These are phyloP conservation scores for Peribatodes rhomboidaria DNA, from an alignment of 2,888 invertebrate genomes.

Conservation along the genomic window DNA sequence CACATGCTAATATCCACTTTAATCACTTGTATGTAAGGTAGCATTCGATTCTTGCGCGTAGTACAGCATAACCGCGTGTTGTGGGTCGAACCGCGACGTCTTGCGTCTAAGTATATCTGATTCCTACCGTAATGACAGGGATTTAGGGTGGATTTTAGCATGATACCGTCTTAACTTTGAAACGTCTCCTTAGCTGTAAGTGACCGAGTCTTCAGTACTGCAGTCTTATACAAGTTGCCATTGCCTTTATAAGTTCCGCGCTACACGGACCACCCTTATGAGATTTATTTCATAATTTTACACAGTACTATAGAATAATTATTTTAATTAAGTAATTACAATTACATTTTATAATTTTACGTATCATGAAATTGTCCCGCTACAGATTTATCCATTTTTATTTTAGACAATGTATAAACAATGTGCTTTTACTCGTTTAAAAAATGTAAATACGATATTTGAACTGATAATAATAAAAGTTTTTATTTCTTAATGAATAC, in stretches of 20 bases:
- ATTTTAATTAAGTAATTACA: conserved; percentile 48
- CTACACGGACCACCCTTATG: conserved; percentile 56
- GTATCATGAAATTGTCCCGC: conserved; percentile 68
- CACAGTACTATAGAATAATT: conserved; percentile 64
- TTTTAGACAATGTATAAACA: conserved; percentile 78
- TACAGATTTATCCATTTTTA: conserved; percentile 66
- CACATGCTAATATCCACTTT: background rate
- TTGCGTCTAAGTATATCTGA: background rate
- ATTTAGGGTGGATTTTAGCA: background rate
- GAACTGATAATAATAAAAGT: conserved; percentile 87
- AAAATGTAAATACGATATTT: conserved; percentile 87
- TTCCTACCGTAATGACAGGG: background rate
- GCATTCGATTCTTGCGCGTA: background rate
- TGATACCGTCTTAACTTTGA: background rate
- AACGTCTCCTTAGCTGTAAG: background rate
- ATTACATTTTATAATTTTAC: conserved; percentile 64
- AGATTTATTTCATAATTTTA: conserved; percentile 72
- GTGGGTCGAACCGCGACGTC: too few species aligned
- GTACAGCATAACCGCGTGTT: background rate
- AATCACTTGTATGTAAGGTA: background rate
- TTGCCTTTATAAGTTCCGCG: conserved; percentile 61
- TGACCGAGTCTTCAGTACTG: conserved; percentile 50
- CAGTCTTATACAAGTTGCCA: conserved; percentile 75
- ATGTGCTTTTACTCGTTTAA: conserved; percentile 86
- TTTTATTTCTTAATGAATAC: conserved; percentile 83